These are phyloP conservation scores for Proales similis DNA, from an alignment of 1,140 invertebrate species.

Conservation along the genomic window DNA sequence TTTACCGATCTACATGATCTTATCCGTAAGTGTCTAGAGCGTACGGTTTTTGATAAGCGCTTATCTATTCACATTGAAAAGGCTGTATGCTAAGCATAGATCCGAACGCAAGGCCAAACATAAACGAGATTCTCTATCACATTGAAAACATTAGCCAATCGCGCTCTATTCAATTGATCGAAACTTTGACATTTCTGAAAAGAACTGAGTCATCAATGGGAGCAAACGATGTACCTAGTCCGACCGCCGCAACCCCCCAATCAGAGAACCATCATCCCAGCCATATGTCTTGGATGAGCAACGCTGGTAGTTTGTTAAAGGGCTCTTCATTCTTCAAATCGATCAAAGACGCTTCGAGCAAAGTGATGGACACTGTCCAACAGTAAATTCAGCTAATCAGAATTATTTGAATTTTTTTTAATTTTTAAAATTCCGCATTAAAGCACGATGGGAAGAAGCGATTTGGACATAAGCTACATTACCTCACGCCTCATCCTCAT, in stretches of 20 bases:
- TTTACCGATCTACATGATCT: conserved; percentile 30
- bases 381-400: conserved; percentile 61
- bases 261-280: conserved; percentile 40
- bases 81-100: conserved; percentile 38
- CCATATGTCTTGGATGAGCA: conserved; percentile 63
- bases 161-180: conserved; percentile 24
- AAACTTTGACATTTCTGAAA: conserved; percentile 34
- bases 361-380: conserved; percentile 90
- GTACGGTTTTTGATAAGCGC: too few relatives aligned
- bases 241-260: conserved; percentile 12
- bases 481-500: conserved; percentile 77
- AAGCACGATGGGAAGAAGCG: conserved; percentile 74
- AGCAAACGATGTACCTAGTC: conserved; percentile 32
- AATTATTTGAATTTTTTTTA: conserved; percentile 37
- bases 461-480: conserved; percentile 80
- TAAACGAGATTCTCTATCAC: conserved; percentile 31
- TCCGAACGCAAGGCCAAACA: conserved; percentile 34
- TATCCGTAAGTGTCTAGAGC: not conserved
- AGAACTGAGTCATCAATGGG: conserved; percentile 38
- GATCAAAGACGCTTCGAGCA: conserved; percentile 85
- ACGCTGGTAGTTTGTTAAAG: conserved; percentile 73
- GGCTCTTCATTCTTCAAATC: conserved; percentile 73
- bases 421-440: conserved; percentile 45
- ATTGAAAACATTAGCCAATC: conserved; percentile 27
- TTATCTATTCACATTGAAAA: too few relatives aligned